Base-by-base conservation (phyloP, 2,113 vertebrate species). In the Sarotherodon lohbergeri region DNA sequence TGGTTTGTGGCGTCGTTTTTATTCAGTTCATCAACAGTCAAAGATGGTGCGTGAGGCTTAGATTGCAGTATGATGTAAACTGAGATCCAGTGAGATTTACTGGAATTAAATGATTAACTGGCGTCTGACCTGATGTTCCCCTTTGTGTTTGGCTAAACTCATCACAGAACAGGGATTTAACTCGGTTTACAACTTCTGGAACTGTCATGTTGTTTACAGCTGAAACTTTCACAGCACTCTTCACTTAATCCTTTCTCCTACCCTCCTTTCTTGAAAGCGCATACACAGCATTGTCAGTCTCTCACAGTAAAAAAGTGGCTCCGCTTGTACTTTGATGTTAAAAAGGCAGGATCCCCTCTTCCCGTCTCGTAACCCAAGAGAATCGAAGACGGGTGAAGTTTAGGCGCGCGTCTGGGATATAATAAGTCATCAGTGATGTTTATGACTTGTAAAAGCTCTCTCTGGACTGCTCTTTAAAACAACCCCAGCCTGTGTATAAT, bases 341-440 rank as follows among this genome's bases (percentile, higher is more conserved):
- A 76, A 88, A 82, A 68, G 82, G n/a, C 79, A 82, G 36, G 36
- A 82, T 87, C 54, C 59, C 19, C 7, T 12, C 32, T n/a, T 68
- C 32, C 13, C 5, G 2, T 55, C 78, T 81, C 7, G 36, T 61
- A 83, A 80, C 82, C 61, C 50, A 1, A 6, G 57, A 84, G 78
- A 88, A 16, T 63, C 19, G 8, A 54, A 39, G 68, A 84, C 5
- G n/a, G 41, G 41, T 55, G 84, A 54, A n/a, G 79, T 86, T 84
- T 46, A 55, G 61, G n/a, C 34, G 3, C 1, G 5, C 24, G 24
- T 22, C 66, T 41, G 55, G 29, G 81, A 81, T 82, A 22, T 90
- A 90, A 91, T 93, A 91, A 92, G 90, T 90, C 91, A 86, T 91
- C 88, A 86, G 63, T 86, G 88, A 90, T 90, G 91, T 94, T 94